These are phyloP conservation scores for Baccha elongata DNA, from an alignment of 2,888 invertebrate genomes.

Conservation along the genomic window DNA sequence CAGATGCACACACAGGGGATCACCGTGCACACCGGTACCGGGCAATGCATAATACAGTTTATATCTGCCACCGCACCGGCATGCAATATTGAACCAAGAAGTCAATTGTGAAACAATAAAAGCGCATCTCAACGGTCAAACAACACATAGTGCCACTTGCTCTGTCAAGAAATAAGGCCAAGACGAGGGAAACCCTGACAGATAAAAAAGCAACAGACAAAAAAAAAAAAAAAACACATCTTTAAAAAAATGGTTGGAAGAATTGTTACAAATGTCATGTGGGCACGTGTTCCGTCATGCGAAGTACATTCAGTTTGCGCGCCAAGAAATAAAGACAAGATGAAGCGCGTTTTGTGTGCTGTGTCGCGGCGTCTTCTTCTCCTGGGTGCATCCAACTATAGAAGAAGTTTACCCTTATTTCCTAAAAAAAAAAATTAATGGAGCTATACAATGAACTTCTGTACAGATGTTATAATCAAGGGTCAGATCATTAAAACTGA, in stretches of 20 bases:
- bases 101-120: constrained; percentile 73
- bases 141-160: constrained; percentile 62
- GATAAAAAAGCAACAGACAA: constrained; percentile 26
- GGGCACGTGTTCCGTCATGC: constrained; percentile 72
- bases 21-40: constrained; percentile 45
- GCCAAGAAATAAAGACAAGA: constrained; percentile 69
- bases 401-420: constrained; percentile 50
- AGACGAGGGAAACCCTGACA: constrained; percentile 56
- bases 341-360: constrained; percentile 62
- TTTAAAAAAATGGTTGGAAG: constrained; percentile 48
- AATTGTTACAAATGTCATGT: constrained; percentile 72
- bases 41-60: background rate
- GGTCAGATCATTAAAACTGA: background rate
- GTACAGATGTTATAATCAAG: background rate
- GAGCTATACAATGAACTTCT: constrained; percentile 2
- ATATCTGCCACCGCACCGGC: constrained; percentile 49
- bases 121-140: constrained; percentile 71
- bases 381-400: constrained; percentile 64
- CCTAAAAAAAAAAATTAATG: background rate
- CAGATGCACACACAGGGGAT: constrained; percentile 54
- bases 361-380: constrained; percentile 44
- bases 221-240: constrained; percentile 10
- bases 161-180: constrained; percentile 19
- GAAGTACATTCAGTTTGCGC: constrained; percentile 66
- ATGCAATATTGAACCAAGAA: constrained; percentile 71